These are phyloP conservation scores for Pectinophora gossypiella DNA, from an alignment of 1,140 invertebrate genomes.

Conservation along the genomic window DNA sequence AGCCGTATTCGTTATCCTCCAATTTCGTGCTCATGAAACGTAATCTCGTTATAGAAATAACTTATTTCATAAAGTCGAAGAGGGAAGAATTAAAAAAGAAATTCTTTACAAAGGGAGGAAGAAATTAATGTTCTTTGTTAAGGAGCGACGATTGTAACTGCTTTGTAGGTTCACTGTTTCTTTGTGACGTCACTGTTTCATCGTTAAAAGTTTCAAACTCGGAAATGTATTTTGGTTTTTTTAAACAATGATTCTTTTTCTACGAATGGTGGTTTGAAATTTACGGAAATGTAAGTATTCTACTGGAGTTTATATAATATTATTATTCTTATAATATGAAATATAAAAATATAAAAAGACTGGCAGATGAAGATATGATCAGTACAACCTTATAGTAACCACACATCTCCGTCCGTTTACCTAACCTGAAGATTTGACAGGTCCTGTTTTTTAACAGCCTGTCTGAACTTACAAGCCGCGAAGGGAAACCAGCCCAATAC, in stretches of 20 bases:
- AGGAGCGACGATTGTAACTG: not conserved
- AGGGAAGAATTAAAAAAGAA: slow-evolving; percentile 41
- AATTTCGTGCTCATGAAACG: slow-evolving; percentile 60
- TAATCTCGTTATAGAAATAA: slow-evolving; percentile 65
- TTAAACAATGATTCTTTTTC: not conserved
- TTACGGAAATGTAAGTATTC: not conserved
- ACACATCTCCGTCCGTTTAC: too few relatives aligned
- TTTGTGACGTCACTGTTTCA: slow-evolving; percentile 1
- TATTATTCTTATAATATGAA: not conserved
- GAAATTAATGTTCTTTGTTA: not conserved
- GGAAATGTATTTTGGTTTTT: not conserved
- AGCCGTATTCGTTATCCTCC: slow-evolving; percentile 56
- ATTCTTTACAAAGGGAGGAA: slow-evolving; percentile 40
- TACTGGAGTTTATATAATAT: not conserved
- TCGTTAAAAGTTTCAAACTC: slow-evolving; percentile 19
- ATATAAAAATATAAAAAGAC: not conserved
- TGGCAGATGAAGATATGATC: not conserved
- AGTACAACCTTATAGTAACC: too few relatives aligned
- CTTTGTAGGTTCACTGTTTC: not conserved
- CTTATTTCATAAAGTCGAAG: slow-evolving; percentile 60
- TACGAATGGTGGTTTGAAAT: not conserved
- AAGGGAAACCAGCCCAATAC: not conserved
- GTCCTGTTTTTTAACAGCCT: not conserved
- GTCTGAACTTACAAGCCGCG: not conserved
- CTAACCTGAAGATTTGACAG: too few relatives aligned